A percentile compares a stretch with the other conserved stretches of the same genome.
Conservation (phyloP, 2,888 invertebrate genomes). For the Xanthia icteritia region DNA sequence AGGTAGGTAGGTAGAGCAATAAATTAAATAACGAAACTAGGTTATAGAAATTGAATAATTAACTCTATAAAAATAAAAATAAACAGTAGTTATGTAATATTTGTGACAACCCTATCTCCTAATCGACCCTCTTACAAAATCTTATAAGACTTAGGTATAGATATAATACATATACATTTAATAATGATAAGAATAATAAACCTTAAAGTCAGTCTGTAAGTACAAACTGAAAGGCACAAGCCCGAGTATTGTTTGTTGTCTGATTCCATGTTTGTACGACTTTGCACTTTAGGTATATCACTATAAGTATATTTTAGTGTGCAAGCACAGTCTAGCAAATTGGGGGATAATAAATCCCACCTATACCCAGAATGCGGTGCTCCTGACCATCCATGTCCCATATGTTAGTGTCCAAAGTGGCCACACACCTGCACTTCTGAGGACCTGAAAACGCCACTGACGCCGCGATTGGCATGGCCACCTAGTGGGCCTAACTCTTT, state of each 20-base stretch:
- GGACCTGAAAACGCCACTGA: neutral
- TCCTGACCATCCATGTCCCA: too few relatives aligned
- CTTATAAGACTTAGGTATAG: neutral
- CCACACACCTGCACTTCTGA: neutral
- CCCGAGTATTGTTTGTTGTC: too few relatives aligned
- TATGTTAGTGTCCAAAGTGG: too few relatives aligned
- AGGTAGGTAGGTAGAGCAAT: neutral
- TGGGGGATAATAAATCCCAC: too few relatives aligned
- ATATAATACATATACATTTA: neutral
- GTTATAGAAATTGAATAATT: neutral
- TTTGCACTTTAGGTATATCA: too few relatives aligned
- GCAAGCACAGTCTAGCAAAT: too few relatives aligned
- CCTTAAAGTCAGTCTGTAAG: neutral
- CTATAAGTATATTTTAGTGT: too few relatives aligned
- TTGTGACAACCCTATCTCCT: neutral
- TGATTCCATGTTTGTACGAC: too few relatives aligned
- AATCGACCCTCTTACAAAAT: neutral
- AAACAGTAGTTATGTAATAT: neutral
- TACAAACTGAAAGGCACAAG: neutral
- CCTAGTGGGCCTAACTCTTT: too few relatives aligned
- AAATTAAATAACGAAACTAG: neutral
- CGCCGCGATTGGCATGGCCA: neutral
- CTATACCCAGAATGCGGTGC: too few relatives aligned
- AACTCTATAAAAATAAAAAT: neutral
- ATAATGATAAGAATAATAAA: neutral